These are phyloP conservation scores for Verasper variegatus DNA, from an alignment of 2,113 vertebrate genomes.

Conservation along the genomic window DNA sequence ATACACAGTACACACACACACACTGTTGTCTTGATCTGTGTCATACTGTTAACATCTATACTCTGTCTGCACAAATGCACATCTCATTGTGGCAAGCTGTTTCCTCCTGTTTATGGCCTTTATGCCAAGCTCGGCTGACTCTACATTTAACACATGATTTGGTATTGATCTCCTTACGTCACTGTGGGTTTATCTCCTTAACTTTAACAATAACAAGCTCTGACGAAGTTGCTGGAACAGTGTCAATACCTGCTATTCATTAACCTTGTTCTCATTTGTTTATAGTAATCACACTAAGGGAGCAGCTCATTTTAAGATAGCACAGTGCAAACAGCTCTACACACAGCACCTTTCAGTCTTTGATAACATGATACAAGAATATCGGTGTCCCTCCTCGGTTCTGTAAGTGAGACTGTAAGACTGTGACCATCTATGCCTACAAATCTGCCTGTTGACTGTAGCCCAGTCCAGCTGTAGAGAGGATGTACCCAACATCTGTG, in stretches of 20 bases:
- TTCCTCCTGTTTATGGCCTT: too few relatives aligned
- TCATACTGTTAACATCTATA: background rate
- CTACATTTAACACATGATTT: background rate
- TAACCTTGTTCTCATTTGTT: background rate
- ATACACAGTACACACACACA: too few relatives aligned
- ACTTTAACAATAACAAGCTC: background rate
- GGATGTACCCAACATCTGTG: background rate
- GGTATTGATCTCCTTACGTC: background rate
- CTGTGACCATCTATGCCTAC: too few relatives aligned
- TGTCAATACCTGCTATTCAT: background rate
- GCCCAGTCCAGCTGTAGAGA: background rate
- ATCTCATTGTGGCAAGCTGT: too few relatives aligned
- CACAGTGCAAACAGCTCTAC: background rate
- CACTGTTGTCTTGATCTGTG: too few relatives aligned
- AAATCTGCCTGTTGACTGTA: background rate
- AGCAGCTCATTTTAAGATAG: background rate
- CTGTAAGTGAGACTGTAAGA: too few relatives aligned
- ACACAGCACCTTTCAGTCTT: background rate
- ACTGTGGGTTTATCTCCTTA: background rate
- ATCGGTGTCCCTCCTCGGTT: too few relatives aligned
- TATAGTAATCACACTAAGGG: background rate
- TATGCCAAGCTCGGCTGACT: background rate
- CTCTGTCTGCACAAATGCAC: background rate
- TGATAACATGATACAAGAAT: background rate
- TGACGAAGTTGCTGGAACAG: background rate